These are phyloP conservation scores for Corythornis madagascariensis DNA, from an alignment of 2,113 vertebrate genomes.

Conservation along the genomic window DNA sequence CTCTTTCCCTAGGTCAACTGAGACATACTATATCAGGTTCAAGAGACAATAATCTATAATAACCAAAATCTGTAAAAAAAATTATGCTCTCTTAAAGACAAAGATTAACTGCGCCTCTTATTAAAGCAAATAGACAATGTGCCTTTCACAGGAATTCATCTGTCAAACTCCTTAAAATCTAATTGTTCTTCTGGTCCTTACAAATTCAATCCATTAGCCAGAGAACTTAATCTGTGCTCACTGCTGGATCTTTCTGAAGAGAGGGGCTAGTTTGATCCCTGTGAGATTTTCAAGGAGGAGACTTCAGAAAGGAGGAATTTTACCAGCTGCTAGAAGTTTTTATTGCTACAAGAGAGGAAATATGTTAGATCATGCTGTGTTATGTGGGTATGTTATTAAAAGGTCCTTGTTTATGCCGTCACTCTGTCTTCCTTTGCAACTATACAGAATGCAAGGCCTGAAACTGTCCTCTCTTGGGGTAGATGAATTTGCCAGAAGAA, in stretches of 20 bases:
- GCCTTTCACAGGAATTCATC: background rate
- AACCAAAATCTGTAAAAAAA: background rate
- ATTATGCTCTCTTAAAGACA: background rate
- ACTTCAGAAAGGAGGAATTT: background rate
- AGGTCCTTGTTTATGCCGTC: background rate
- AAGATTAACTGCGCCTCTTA: background rate
- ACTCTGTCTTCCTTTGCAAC: background rate
- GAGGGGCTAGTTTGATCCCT: background rate
- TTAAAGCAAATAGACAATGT: slow-evolving; percentile 11
- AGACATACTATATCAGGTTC: background rate
- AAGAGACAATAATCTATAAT: background rate
- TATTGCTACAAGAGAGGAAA: background rate
- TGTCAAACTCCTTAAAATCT: slow-evolving; percentile 16
- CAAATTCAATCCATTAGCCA: background rate
- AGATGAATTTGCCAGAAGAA: background rate
- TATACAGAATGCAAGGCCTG: background rate
- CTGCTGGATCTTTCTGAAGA: background rate
- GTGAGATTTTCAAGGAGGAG: background rate
- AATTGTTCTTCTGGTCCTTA: background rate
- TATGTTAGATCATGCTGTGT: background rate
- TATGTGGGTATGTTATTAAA: background rate
- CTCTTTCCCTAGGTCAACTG: background rate
- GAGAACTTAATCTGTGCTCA: background rate
- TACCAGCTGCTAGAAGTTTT: background rate
- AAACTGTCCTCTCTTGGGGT: background rate